phyloP scores from a whole-genome alignment of 2,113 vertebrate species.

The Cricetomys ansorgei region DNA sequence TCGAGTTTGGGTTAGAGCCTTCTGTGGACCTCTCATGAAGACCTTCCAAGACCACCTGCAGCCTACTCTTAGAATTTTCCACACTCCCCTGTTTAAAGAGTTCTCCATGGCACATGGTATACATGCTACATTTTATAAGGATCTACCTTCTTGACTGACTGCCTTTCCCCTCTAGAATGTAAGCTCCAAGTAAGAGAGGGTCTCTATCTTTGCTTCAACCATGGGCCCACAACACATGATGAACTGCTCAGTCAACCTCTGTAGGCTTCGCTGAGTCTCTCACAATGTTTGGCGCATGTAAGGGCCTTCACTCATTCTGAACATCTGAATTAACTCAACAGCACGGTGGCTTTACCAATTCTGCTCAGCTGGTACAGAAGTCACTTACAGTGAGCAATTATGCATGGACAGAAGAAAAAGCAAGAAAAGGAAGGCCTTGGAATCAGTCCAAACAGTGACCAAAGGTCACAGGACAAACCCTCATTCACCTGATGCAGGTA shows the following conservation, averaged over 20 bases:
- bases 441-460: background rate
- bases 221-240: background rate
- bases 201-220: background rate
- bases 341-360: background rate
- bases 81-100: background rate
- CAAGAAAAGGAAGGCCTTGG: background rate
- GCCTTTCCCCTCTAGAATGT: background rate
- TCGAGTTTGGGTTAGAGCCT: background rate
- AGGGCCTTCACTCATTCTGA: background rate
- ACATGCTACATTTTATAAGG: background rate
- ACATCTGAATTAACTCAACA: background rate
- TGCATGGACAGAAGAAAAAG: slow-evolving; percentile 3
- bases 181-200: background rate
- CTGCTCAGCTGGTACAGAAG: background rate
- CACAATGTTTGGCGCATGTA: fast-evolving
- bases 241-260: background rate
- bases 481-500: background rate
- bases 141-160: background rate
- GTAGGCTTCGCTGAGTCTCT: background rate
- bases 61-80: too few species aligned
- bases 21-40: background rate
- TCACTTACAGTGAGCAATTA: slow-evolving; percentile 44
- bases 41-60: background rate
- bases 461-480: background rate
- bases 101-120: background rate